Percentiles rank a stretch among this genome's conserved stretches.
These are phyloP conservation scores for Eolophus roseicapilla DNA, from an alignment of 2,113 vertebrate genomes.

Conservation along the genomic window DNA sequence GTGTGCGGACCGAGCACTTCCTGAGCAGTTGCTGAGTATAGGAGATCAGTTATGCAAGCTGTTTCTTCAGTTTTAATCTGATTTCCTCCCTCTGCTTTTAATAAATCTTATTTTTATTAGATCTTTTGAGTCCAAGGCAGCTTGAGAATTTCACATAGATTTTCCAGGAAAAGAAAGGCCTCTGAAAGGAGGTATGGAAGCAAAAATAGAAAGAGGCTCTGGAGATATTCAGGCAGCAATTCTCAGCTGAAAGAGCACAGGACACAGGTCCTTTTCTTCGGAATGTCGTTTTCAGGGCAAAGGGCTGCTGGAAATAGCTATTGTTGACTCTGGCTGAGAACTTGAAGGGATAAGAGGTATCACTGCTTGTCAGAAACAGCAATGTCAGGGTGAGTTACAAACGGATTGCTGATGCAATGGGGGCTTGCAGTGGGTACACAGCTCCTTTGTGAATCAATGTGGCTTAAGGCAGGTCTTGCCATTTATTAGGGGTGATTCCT, in stretches of 20 bases:
- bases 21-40: constrained; percentile 9
- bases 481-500: not conserved
- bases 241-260: not conserved
- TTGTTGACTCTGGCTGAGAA: not conserved
- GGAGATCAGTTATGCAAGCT: constrained; percentile 33
- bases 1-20: not conserved
- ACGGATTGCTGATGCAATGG: not conserved
- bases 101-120: constrained; percentile 59
- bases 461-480: not conserved
- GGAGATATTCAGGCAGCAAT: not conserved
- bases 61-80: constrained; percentile 56
- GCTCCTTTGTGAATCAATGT: not conserved
- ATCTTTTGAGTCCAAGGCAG: constrained; percentile 12
- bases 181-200: not conserved
- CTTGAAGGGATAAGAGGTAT: not conserved
- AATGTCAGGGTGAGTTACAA: not conserved
- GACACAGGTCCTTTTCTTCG: not conserved
- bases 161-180: constrained; percentile 16
- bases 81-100: constrained; percentile 54
- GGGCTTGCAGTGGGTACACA: not conserved
- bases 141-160: constrained; percentile 39
- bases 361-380: not conserved
- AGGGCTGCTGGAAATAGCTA: not conserved
- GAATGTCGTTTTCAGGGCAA: not conserved
- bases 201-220: not conserved